Conservation (phyloP, 2,888 invertebrate genomes). For the Rotaria magnacalcarata region DNA sequence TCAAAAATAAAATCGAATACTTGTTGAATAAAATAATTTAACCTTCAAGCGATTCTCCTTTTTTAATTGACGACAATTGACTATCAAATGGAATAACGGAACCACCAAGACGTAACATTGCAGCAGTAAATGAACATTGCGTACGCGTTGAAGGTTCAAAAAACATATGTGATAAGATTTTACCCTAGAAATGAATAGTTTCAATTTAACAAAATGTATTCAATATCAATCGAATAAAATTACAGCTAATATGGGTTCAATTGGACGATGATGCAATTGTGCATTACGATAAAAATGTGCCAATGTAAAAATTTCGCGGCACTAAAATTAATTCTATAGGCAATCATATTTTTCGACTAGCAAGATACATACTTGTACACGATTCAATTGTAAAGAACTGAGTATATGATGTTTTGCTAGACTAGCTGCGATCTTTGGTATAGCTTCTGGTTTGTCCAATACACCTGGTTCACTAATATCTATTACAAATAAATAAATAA, state of each 20-base stretch:
- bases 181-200: conserved; percentile 65
- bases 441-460: neutral
- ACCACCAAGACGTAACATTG: conserved; percentile 92
- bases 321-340: neutral
- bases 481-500: neutral
- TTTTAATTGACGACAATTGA: conserved; percentile 83
- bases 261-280: neutral
- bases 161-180: conserved; percentile 89
- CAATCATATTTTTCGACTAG: no score
- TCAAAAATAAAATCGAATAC: neutral
- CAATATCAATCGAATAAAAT: neutral
- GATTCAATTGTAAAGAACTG: neutral
- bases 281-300: conserved; percentile 1
- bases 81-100: conserved; percentile 83
- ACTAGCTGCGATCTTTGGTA: neutral
- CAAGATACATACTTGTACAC: neutral
- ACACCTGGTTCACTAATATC: neutral
- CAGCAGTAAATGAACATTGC: conserved; percentile 87
- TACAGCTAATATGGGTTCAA: conserved; percentile 17
- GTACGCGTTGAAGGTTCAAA: conserved; percentile 96
- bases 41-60: conserved; percentile 89
- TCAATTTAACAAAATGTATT: neutral
- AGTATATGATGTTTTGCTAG: conserved; percentile 25
- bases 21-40: conserved; percentile 29
- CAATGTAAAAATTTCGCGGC: neutral